Evolutionary conservation across 2,113 vertebrate genomes (phyloP).

Genomic region (Engystomops pustulosus): DNA sequence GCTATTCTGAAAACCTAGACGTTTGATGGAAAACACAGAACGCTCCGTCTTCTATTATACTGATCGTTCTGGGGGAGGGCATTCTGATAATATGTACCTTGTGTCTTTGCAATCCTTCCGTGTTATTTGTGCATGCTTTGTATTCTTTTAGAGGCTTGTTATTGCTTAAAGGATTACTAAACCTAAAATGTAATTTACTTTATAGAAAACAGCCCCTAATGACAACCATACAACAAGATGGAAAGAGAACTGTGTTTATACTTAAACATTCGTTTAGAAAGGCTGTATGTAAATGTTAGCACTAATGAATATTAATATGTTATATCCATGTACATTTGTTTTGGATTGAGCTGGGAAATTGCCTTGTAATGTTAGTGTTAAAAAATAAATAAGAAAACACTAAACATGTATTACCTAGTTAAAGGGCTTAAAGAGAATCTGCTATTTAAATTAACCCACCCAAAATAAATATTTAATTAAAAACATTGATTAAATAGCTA

Average conservation of each 20-base stretch:
- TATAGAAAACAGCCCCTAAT: constrained; percentile 6
- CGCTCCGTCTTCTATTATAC: neutral
- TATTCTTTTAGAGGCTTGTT: neutral
- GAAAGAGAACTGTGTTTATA: neutral
- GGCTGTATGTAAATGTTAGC: neutral
- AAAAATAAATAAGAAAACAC: too few species aligned
- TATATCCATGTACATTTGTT: neutral
- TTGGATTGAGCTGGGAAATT: neutral
- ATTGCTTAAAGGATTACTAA: constrained; percentile 25
- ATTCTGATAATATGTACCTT: constrained; percentile 3
- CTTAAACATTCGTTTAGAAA: neutral
- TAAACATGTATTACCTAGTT: too few species aligned
- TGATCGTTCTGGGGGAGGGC: neutral
- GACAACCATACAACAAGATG: neutral
- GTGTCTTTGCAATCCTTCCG: neutral
- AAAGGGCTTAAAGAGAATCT: too few species aligned
- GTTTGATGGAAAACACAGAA: constrained; percentile 38
- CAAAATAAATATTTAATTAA: too few species aligned
- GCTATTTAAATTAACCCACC: too few species aligned
- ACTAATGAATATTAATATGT: neutral
- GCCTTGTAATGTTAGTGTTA: neutral
- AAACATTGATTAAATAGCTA: too few species aligned
- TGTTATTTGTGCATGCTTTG: neutral
- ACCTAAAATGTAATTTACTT: constrained; percentile 18
- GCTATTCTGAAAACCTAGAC: constrained; percentile 27